Evolutionary conservation across 2,888 invertebrate species (phyloP).

Genomic region (Epinotia ramella): DNA sequence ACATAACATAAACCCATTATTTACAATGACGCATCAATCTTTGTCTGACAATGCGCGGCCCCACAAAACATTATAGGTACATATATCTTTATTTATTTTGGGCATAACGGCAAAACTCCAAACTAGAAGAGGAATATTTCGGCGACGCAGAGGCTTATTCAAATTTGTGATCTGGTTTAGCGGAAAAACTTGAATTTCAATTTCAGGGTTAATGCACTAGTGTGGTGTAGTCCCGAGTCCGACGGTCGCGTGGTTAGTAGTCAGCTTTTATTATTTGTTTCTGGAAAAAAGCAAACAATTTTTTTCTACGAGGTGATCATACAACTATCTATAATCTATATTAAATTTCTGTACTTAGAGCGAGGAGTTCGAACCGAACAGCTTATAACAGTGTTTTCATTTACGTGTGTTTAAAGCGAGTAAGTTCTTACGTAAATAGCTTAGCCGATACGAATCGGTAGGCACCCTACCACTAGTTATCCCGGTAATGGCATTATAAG

Average conservation of each 20-base stretch:
- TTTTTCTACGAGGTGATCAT: neutral
- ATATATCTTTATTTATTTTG: slow-evolving; percentile 19
- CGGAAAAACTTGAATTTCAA: neutral
- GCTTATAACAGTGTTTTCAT: slow-evolving; percentile 10
- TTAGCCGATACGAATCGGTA: slow-evolving; percentile 20
- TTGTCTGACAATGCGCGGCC: slow-evolving; percentile 12
- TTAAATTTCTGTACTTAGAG: neutral
- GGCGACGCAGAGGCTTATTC: neutral
- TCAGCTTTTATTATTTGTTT: neutral
- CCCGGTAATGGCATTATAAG: slow-evolving; percentile 19
- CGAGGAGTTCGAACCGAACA: neutral
- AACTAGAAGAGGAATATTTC: slow-evolving; percentile 7
- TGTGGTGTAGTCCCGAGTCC: neutral
- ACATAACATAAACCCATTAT: slow-evolving; percentile 21
- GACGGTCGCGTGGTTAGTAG: neutral
- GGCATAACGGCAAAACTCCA: slow-evolving; percentile 17
- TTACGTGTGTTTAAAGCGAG: neutral
- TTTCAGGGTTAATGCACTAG: neutral
- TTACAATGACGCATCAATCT: slow-evolving; percentile 28
- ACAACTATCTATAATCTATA: neutral
- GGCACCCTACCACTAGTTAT: slow-evolving; percentile 19
- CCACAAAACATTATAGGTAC: neutral
- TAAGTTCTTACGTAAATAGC: slow-evolving; percentile 25
- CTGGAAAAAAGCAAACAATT: neutral
- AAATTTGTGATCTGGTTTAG: slow-evolving; percentile 13